Percentiles rank a stretch among this genome's conserved stretches.
These are phyloP conservation scores for Diachasma alloeum DNA, from an alignment of 1,140 invertebrate species.

Conservation along the genomic window DNA sequence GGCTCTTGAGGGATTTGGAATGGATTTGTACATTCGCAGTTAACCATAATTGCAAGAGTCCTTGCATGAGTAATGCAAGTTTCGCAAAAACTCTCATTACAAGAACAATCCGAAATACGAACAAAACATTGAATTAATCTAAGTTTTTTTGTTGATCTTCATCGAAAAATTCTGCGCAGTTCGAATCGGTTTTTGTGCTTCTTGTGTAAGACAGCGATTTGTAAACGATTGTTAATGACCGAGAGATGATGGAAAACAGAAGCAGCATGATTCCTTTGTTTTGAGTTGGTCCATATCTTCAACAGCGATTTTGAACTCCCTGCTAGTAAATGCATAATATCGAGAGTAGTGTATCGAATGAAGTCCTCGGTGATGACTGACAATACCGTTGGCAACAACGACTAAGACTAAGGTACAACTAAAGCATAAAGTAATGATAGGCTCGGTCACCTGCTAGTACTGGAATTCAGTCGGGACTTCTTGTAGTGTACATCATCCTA, in stretches of 20 bases:
- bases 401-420: too few relatives aligned
- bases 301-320: neutral
- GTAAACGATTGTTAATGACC: neutral
- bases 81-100: neutral
- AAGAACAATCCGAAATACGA: neutral
- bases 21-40: neutral
- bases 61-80: neutral
- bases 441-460: too few relatives aligned
- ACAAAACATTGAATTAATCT: neutral
- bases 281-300: neutral
- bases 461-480: too few relatives aligned
- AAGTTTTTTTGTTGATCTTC: neutral
- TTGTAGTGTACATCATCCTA: too few relatives aligned
- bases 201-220: neutral
- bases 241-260: neutral
- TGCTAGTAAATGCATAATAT: neutral
- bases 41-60: neutral
- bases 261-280: neutral
- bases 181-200: neutral
- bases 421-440: too few relatives aligned
- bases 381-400: too few relatives aligned
- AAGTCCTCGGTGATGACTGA: neutral
- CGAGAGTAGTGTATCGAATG: neutral
- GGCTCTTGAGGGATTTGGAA: neutral
- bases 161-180: neutral